Base-by-base conservation (phyloP, 2,797 vertebrate genomes). In the Cossypha caffra region DNA sequence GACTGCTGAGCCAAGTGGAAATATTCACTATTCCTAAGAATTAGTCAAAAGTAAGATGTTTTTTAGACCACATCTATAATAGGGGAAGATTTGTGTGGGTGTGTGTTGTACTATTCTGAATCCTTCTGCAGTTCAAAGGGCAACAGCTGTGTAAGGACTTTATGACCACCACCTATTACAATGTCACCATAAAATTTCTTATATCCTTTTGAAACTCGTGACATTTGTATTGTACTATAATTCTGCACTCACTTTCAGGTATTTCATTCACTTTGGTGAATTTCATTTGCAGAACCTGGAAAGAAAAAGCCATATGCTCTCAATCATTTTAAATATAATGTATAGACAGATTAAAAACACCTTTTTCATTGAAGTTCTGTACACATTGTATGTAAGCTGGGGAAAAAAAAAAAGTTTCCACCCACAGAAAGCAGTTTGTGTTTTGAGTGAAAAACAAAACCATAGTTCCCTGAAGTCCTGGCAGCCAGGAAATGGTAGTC, bases 1-100 rank as follows among this genome's bases (percentile, higher is more conserved):
- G 8, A 31, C 13, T 47, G 9, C 25, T 78, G 51, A 50, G 10
- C 29, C 14, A 54, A 33, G 13, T 3, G 10, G 11, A 55, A 0
- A 0, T 59, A n/a, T 24, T 58, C 31, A 29, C 4, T 51, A 1
- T 15, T 63, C 42, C 2, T 21, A 43, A 69, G 28, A 58, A 58
- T 37, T 25, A 58, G 28, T 40, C 11, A 72, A 54, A 73, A 74
- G 1, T 2, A 24, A 54, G 10, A 3, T 3, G 0, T 3, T 45
- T 75, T 73, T 85, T 16, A 64, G 24, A 54, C 35, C 42, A 74
- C 50, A 6, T 31, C 37, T 67, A 2, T 43, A 31, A 55, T 40
- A 11, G 2, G 2, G 2, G 1, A 37, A 48, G 6, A 16, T 48
- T 42, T 62, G 8, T 81, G 6, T 58, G 15, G 31, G 38, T 38